These are phyloP conservation scores for Helicolenus hilgendorfi DNA, from an alignment of 2,797 vertebrate species.

Conservation along the genomic window DNA sequence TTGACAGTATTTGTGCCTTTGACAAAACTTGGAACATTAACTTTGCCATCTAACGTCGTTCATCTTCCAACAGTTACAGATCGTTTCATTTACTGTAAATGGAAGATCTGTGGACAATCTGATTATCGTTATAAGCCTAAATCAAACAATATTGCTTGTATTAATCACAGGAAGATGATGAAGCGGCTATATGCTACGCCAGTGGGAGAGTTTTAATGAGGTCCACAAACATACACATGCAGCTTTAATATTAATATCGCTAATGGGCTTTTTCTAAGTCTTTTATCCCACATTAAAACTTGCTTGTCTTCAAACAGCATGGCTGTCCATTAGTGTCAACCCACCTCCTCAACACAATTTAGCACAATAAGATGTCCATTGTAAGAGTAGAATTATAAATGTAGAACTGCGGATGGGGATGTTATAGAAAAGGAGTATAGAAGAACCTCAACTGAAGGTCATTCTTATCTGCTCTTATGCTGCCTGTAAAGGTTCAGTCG, in stretches of 20 bases:
- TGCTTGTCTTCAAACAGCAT: background rate
- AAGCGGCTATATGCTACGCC: background rate
- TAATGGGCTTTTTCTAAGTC: background rate
- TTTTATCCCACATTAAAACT: background rate
- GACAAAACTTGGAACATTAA: background rate
- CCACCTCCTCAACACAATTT: background rate
- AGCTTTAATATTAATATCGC: background rate
- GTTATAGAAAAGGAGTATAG: background rate
- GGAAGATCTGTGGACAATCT: background rate
- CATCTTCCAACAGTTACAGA: background rate
- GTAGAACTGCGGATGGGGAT: background rate
- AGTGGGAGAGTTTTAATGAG: conserved; percentile 5
- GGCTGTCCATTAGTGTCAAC: background rate
- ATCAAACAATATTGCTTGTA: conserved; percentile 18
- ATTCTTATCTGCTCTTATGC: background rate
- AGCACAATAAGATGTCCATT: background rate
- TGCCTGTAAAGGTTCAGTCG: background rate
- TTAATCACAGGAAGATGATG: conserved; percentile 18
- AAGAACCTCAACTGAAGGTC: conserved; percentile 16
- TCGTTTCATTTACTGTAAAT: conserved; percentile 22
- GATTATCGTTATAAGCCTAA: background rate
- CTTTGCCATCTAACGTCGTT: background rate
- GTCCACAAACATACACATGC: background rate
- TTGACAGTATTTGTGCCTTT: background rate
- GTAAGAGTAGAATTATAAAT: background rate